phyloP scores from a whole-genome alignment of 2,797 vertebrate species.

The Falco novaeseelandiae region DNA sequence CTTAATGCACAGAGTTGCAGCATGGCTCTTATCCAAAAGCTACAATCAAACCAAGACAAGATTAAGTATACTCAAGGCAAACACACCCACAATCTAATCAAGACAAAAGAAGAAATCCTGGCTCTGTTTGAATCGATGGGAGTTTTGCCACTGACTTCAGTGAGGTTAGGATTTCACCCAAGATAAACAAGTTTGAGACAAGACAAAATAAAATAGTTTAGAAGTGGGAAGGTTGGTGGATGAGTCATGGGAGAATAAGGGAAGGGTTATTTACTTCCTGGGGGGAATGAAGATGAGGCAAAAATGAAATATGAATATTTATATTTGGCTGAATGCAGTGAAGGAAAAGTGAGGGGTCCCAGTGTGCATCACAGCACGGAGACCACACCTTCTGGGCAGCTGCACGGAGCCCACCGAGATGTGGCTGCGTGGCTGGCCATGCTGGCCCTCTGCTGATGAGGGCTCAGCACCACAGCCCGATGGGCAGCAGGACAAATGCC shows the following conservation, averaged over 20 bases:
- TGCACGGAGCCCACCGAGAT: rapidly evolving
- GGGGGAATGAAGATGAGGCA: neutral
- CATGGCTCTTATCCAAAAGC: neutral
- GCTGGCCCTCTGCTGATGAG: neutral
- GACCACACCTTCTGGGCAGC: neutral
- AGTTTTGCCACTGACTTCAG: slow-evolving; percentile 57
- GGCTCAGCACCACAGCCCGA: no score
- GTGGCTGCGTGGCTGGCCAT: rapidly evolving
- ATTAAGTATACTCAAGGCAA: slow-evolving; percentile 50
- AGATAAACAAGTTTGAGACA: slow-evolving; percentile 60
- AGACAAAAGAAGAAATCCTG: slow-evolving; percentile 57
- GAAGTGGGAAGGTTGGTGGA: slow-evolving; percentile 22
- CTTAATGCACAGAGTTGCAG: neutral
- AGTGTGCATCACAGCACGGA: rapidly evolving
- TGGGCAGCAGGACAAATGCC: neutral
- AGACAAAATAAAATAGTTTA: slow-evolving; percentile 60
- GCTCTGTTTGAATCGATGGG: slow-evolving; percentile 18
- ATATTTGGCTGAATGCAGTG: neutral
- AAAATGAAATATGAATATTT: neutral
- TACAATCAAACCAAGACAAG: slow-evolving; percentile 22
- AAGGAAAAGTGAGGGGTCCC: neutral
- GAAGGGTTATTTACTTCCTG: slow-evolving; percentile 7
- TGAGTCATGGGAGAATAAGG: slow-evolving; percentile 46
- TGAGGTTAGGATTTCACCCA: slow-evolving; percentile 43
- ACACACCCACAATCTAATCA: slow-evolving; percentile 58